Evolutionary conservation across 2,113 vertebrate species (phyloP), one percentile per base, ranked within the genome.

Genomic region (Anoplopoma fimbria): DNA sequence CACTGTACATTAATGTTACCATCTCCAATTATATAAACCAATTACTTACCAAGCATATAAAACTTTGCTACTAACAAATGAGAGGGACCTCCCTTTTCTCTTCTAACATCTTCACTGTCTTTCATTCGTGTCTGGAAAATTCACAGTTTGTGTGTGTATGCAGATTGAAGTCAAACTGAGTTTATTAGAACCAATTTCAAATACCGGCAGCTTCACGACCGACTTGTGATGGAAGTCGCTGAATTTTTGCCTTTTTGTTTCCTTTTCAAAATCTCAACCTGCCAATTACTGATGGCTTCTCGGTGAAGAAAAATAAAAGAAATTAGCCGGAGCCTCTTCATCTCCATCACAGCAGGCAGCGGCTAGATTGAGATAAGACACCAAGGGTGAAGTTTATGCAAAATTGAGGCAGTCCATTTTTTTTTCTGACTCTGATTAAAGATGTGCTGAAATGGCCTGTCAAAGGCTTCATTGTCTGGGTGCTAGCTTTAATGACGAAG

Each of bases 201-300:
- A 75, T 58, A 14, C 64, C 6, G 12, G 25, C 57, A 53, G 68
- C n/a, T 70, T 85, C 64, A 40, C 1, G 12, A 23, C 12, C 14
- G 13, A 57, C 23, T 29, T 63, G 69, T 70, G 36, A 75, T 53
- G 34, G 25, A 53, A 71, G 67, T 58, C 8, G 19, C 62, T 13
- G 42, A 79, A 63, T 80, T 78, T 76, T 29, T 12, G 2, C 3
- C 68, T 67, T 73, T 84, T 68, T 73, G 42, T 87, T 87, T 88
- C 40, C 33, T 60, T 82, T 73, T 75, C 75, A 86, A 85, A 89
- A 83, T 47, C 64, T 70, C 61, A 70, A 60, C 77, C 63, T 81
- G 82, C 69, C 81, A 91, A 87, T 88, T 90, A 84, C 53, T 14
- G 47, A 83, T 53, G 77, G 29, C 65, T 68, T 79, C 47, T 34